These are phyloP conservation scores for Rhopilema esculentum DNA, from an alignment of 30 jellyfish, hydroid and myxozoan genomes.

Conservation along the genomic window DNA sequence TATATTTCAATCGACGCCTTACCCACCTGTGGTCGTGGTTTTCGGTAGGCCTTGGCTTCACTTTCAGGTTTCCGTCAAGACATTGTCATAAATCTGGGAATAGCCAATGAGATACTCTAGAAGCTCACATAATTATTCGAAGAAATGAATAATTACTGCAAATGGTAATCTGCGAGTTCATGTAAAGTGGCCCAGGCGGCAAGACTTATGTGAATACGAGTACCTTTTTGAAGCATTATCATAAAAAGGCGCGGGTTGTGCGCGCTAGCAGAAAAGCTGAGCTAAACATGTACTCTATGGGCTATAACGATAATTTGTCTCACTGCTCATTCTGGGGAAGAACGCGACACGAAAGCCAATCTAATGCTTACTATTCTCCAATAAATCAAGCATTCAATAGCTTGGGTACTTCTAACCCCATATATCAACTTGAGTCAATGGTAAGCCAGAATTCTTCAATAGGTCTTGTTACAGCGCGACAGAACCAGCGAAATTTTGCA, in stretches of 20 bases:
- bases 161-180: conserved; percentile 73
- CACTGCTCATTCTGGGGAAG: conserved; percentile 85
- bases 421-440: conserved; percentile 81
- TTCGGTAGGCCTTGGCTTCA: conserved; percentile 67
- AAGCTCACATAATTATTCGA: conserved; percentile 61
- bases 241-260: conserved; percentile 32
- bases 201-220: conserved; percentile 25
- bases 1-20: conserved; percentile 13
- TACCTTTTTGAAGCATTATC: conserved; percentile 7
- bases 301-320: conserved; percentile 56
- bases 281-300: conserved; percentile 63
- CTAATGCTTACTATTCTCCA: conserved; percentile 75
- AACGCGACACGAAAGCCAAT: conserved; percentile 69
- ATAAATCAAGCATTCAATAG: conserved; percentile 71
- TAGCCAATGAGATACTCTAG: conserved; percentile 66
- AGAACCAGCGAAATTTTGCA: conserved; percentile 63
- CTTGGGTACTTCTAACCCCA: conserved; percentile 82
- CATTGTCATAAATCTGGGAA: conserved; percentile 72
- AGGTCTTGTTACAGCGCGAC: conserved; percentile 82
- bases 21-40: conserved; percentile 74
- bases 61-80: conserved; percentile 74
- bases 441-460: conserved; percentile 72
- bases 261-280: background rate
- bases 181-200: conserved; percentile 47
- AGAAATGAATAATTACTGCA: conserved; percentile 61